phyloP scores from a whole-genome alignment of 2,888 invertebrate genomes.

The Ennomos fuscantarius region DNA sequence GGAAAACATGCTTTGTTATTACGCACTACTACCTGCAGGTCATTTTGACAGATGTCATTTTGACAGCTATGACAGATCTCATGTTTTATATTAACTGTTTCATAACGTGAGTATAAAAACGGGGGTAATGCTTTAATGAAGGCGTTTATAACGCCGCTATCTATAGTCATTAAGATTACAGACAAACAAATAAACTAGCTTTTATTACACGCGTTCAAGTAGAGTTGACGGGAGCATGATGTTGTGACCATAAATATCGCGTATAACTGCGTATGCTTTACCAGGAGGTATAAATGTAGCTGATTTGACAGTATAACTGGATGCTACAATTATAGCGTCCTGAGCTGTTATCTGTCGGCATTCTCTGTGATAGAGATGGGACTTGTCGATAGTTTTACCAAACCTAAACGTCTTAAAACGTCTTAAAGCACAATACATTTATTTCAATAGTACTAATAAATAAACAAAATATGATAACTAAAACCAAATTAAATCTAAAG shows the following conservation, averaged over 20 bases:
- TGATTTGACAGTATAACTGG: conserved; percentile 12
- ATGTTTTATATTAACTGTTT: too few relatives aligned
- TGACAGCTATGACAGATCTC: too few relatives aligned
- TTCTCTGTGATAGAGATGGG: conserved; percentile 22
- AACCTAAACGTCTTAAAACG: not conserved
- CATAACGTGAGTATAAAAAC: not conserved
- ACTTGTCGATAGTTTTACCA: conserved; percentile 5
- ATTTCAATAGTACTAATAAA: too few relatives aligned
- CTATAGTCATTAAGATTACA: conserved; percentile 37
- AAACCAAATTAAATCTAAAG: too few relatives aligned
- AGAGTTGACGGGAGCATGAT: conserved; percentile 37
- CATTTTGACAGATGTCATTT: too few relatives aligned
- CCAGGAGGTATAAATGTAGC: conserved; percentile 6
- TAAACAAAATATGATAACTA: too few relatives aligned
- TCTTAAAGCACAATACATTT: too few relatives aligned
- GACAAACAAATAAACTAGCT: conserved; percentile 43
- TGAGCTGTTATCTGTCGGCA: conserved; percentile 36
- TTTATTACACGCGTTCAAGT: conserved; percentile 36
- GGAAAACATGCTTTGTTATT: not conserved
- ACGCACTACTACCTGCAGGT: not conserved
- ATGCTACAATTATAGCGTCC: conserved; percentile 17
- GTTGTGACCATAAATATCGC: conserved; percentile 41
- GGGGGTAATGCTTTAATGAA: conserved; percentile 13
- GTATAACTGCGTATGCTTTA: conserved; percentile 33
- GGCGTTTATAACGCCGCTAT: conserved; percentile 28